These are phyloP conservation scores for Sinonovacula constricta DNA, from an alignment of 1,140 invertebrate genomes.

Conservation along the genomic window DNA sequence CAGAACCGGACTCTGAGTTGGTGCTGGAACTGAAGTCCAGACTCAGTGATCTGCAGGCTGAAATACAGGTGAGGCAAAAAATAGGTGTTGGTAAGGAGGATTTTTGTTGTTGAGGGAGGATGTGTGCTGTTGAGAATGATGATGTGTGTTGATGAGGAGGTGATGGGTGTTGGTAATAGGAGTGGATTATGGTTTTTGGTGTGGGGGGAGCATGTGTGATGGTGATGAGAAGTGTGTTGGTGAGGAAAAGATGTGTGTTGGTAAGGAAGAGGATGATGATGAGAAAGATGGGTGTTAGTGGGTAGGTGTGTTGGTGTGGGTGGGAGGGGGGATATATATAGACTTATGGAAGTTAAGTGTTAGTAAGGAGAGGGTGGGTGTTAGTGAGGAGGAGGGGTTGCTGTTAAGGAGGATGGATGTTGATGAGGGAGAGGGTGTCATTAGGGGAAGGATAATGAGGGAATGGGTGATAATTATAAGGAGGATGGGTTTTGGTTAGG, in stretches of 20 bases:
- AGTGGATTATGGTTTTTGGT: not conserved
- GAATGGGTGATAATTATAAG: too few species aligned
- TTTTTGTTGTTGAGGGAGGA: not conserved
- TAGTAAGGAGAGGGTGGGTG: too few species aligned
- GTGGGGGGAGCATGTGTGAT: not conserved
- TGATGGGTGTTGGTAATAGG: not conserved
- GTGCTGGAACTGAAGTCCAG: slow-evolving; percentile 65
- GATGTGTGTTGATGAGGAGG: slow-evolving; percentile 16
- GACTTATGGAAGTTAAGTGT: too few species aligned
- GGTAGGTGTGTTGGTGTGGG: too few species aligned
- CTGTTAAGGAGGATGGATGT: too few species aligned
- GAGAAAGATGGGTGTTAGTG: too few species aligned
- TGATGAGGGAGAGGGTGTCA: too few species aligned
- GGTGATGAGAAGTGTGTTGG: not conserved
- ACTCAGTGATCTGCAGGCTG: slow-evolving; percentile 61
- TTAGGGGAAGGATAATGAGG: too few species aligned
- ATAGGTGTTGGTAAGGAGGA: not conserved
- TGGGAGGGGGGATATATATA: too few species aligned
- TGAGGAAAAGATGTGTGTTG: not conserved
- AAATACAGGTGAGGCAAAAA: slow-evolving; percentile 68
- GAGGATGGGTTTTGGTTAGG: too few species aligned
- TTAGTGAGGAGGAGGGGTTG: too few species aligned
- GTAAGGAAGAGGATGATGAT: too few species aligned
- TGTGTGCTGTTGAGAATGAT: not conserved
- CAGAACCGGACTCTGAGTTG: slow-evolving; percentile 53